These are phyloP conservation scores for Idaea straminata DNA, from an alignment of 2,888 invertebrate genomes.

Conservation along the genomic window DNA sequence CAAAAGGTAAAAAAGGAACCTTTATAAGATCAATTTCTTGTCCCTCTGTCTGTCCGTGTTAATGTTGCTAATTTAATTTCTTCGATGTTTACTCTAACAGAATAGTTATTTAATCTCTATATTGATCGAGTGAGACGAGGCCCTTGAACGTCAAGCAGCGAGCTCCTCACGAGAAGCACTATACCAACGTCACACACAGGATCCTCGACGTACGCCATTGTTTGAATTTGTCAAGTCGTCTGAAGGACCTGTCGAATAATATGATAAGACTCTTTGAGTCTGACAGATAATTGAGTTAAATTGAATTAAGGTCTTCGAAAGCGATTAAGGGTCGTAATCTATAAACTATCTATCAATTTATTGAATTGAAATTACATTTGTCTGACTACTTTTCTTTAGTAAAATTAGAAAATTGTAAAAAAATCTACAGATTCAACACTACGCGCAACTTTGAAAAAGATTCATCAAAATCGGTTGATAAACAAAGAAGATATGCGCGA, in stretches of 20 bases:
- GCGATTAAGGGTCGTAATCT: background rate
- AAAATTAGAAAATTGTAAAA: too few species aligned
- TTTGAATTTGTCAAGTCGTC: background rate
- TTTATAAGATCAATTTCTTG: too few species aligned
- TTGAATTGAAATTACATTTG: too few species aligned
- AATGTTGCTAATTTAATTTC: too few species aligned
- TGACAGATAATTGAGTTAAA: conserved; percentile 1
- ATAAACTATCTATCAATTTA: too few species aligned
- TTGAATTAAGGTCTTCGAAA: background rate
- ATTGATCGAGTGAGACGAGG: background rate
- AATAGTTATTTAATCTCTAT: background rate
- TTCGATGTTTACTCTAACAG: background rate
- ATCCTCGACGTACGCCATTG: background rate
- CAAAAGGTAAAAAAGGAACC: too few species aligned
- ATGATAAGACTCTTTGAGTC: background rate
- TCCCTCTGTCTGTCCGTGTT: too few species aligned
- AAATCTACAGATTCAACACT: too few species aligned
- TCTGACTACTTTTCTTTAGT: too few species aligned
- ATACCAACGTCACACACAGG: background rate
- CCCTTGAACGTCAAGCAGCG: background rate
- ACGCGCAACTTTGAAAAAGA: too few species aligned
- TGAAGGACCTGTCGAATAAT: background rate
- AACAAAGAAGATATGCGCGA: too few species aligned
- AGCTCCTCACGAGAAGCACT: background rate
- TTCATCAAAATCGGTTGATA: too few species aligned